Base-by-base conservation (phyloP, 1,140 invertebrate genomes). In the Augochlora pura region DNA sequence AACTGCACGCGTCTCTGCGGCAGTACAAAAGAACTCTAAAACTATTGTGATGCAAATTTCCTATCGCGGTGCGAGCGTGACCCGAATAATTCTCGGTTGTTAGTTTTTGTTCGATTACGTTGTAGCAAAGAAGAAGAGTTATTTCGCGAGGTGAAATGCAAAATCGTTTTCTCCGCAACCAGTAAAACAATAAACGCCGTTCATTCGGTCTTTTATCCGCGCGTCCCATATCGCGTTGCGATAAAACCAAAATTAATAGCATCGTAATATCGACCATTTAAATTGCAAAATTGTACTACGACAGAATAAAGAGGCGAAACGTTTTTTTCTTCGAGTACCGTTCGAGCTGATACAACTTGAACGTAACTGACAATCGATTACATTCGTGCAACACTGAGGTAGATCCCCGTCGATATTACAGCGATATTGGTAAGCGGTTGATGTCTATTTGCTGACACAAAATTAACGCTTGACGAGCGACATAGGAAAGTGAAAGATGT, bases 161-260 rank as follows among this genome's bases (percentile, higher is more conserved):
- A 25, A 59, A 59, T 59, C 23, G 57, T 2, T 59, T 59, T 25
- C 10, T 25, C 57, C 23, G 57, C 23, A 1, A 59, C 21, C n/a
- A 52, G 57, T 23, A 59, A 59, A 59, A 59, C 9, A 59, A 59
- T 25, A 64, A 64, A 65, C 59, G 59, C 21, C 54, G n/a, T 42
- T 65, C 21, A 2, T 32, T 64, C 21, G 32, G 21, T n/a, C 16
- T 23, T 38, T 21, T 14, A 14, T 32, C 23, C 57, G 54, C 32
- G 46, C n/a, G 21, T 46, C 16, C 1, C 38, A 18, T 10, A 12
- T 16, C 23, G 7, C n/a, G 54, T 16, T 14, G 63, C 49, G 21
- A 54, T 75, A 75, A 72, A 67, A 68, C 9, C 38, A 25, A 76
- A 68, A 77, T 60, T 38, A 62, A 69, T 38, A 16, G 57, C 16